Percentiles rank a stretch among this genome's conserved stretches.
These are phyloP conservation scores for Triplophysa rosa DNA, from an alignment of 2,113 vertebrate genomes.

Conservation along the genomic window DNA sequence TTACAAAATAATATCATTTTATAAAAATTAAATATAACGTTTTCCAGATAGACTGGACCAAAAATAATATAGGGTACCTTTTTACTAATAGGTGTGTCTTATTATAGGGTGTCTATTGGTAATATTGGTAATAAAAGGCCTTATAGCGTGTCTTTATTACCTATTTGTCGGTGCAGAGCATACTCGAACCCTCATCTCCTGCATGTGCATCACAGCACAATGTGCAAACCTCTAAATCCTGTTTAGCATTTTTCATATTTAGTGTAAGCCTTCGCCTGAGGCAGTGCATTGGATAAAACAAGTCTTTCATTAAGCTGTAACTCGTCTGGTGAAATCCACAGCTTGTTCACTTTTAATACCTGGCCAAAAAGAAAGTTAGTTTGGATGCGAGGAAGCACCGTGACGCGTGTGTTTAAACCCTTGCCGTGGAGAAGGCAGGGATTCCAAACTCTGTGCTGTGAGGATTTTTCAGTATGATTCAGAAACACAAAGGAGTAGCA, in stretches of 20 bases:
- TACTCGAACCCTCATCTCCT: not conserved
- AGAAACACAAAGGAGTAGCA: constrained; percentile 34
- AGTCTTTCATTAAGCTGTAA: not conserved
- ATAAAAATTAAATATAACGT: too few relatives aligned
- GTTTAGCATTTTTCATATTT: not conserved
- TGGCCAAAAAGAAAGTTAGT: constrained; percentile 1
- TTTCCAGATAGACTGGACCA: too few relatives aligned
- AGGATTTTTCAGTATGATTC: constrained; percentile 32
- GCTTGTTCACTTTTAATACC: constrained; percentile 27
- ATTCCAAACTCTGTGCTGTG: constrained; percentile 30
- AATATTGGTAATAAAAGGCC: too few relatives aligned
- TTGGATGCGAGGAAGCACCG: constrained; percentile 5
- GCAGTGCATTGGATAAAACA: not conserved
- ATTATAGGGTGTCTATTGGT: too few relatives aligned
- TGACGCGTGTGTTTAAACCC: not conserved
- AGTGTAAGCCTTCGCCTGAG: not conserved
- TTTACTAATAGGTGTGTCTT: too few relatives aligned
- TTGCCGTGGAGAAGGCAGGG: not conserved
- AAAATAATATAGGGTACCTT: too few relatives aligned
- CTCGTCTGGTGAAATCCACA: not conserved
- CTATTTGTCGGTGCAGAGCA: not conserved
- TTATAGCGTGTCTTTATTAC: too few relatives aligned
- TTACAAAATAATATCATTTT: too few relatives aligned
- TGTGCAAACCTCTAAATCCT: not conserved
- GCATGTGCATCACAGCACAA: not conserved